phyloP scores from a whole-genome alignment of 2,113 vertebrate species.

The Chionomys nivalis region DNA sequence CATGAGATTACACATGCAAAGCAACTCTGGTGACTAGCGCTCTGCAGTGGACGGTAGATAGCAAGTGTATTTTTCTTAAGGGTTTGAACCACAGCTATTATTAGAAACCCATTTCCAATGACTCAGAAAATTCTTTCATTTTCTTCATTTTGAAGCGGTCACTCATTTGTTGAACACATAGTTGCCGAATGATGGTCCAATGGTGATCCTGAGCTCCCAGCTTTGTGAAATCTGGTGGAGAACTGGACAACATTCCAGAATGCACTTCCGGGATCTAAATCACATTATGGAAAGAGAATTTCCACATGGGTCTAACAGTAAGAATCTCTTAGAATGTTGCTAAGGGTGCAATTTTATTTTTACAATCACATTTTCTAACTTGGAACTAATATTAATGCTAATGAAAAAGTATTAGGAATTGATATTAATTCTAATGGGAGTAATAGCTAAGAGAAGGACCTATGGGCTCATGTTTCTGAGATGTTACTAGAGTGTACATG shows the following conservation, averaged over 20 bases:
- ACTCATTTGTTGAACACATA: not conserved
- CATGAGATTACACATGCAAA: constrained; percentile 36
- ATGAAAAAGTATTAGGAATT: not conserved
- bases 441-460: not conserved
- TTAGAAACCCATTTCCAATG: constrained; percentile 59
- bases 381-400: not conserved
- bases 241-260: not conserved
- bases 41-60: not conserved
- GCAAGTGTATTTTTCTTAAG: not conserved
- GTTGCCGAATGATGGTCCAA: not conserved
- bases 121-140: constrained; percentile 44
- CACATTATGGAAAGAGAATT: not conserved
- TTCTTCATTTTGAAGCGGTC: constrained; percentile 44
- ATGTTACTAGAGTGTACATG: not conserved
- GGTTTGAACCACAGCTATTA: constrained; percentile 28
- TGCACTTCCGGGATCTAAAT: not conserved
- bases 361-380: not conserved
- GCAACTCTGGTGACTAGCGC: not conserved
- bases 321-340: not conserved
- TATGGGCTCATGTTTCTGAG: not conserved
- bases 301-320: not conserved
- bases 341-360: not conserved
- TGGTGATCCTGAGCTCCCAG: not conserved
- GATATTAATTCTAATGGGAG: not conserved
- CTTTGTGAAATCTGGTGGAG: not conserved